These are phyloP conservation scores for Brachyhypopomus occidentalis DNA, from an alignment of 2,113 vertebrate genomes.

Conservation along the genomic window DNA sequence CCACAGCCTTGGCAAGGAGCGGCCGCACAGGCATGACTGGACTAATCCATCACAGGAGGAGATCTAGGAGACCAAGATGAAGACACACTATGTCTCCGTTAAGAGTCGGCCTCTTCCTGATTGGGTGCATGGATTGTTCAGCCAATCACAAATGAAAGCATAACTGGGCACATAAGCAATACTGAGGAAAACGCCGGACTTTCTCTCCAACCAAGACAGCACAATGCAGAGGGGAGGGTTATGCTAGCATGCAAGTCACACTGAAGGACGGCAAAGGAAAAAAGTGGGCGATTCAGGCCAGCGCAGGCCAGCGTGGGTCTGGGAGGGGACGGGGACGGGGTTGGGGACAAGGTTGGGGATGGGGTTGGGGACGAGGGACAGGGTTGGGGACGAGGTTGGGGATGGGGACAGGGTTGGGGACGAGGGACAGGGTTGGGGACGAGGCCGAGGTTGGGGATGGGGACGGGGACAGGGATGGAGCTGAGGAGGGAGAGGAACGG, in stretches of 20 bases:
- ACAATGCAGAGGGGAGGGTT: slow-evolving; percentile 51
- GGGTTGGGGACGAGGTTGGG: background rate
- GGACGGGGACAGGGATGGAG: background rate
- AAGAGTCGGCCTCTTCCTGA: background rate
- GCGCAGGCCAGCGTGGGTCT: slow-evolving; percentile 7
- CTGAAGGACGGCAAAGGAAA: slow-evolving; percentile 26
- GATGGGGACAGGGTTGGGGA: background rate
- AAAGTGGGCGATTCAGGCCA: background rate
- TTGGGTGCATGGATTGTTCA: slow-evolving; percentile 19
- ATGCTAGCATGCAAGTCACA: slow-evolving; percentile 47
- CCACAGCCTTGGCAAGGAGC: slow-evolving; percentile 1
- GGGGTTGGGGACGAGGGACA: background rate
- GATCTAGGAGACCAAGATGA: slow-evolving; percentile 18
- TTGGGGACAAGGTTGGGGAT: background rate
- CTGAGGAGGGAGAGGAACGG: background rate
- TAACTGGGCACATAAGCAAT: slow-evolving; percentile 44
- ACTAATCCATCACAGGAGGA: slow-evolving; percentile 19
- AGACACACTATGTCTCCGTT: background rate
- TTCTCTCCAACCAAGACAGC: slow-evolving; percentile 24
- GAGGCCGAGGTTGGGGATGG: background rate
- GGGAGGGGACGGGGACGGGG: background rate
- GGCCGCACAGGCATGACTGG: slow-evolving; percentile 1
- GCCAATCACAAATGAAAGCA: slow-evolving; percentile 37
- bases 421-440: background rate
- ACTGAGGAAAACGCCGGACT: slow-evolving; percentile 41